These are phyloP conservation scores for Patella pellucida DNA, from an alignment of 2,888 invertebrate species.

Conservation along the genomic window DNA sequence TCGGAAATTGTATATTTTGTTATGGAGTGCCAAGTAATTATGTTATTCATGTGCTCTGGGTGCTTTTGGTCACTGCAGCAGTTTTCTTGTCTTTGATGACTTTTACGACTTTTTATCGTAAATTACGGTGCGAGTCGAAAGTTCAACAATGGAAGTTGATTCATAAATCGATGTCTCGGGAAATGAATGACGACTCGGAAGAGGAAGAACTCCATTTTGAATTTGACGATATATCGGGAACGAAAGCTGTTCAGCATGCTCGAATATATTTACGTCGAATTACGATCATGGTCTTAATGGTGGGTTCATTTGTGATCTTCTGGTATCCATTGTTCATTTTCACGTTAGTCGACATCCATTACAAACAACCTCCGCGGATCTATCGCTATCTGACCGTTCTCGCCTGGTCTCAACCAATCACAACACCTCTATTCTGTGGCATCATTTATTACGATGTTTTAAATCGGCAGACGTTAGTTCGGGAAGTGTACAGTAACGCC, in stretches of 20 bases:
- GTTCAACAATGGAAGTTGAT: conserved; percentile 52
- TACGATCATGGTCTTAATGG: conserved; percentile 55
- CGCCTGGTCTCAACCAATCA: conserved; percentile 67
- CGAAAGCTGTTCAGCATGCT: conserved; percentile 32
- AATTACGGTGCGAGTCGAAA: conserved; percentile 57
- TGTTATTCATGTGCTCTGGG: conserved; percentile 91
- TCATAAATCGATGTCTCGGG: conserved; percentile 48
- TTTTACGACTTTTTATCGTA: conserved; percentile 81
- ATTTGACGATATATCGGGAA: conserved; percentile 30
- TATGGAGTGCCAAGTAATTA: conserved; percentile 90
- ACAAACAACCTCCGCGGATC: conserved; percentile 51
- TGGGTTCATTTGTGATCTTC: conserved; percentile 80
- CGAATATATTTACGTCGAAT: conserved; percentile 52
- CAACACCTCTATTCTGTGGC: conserved; percentile 65
- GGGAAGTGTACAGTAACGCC: conserved; percentile 52
- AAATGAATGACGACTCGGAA: conserved; percentile 30
- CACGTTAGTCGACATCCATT: conserved; percentile 75
- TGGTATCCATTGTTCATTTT: conserved; percentile 93
- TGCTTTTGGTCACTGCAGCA: conserved; percentile 88
- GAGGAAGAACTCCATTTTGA: conserved; percentile 35
- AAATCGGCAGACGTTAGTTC: conserved; percentile 43
- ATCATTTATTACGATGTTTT: conserved; percentile 57
- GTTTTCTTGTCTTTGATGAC: conserved; percentile 87
- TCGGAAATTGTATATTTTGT: conserved; percentile 87
- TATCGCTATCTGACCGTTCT: conserved; percentile 69